Base-by-base conservation (phyloP, 2,888 invertebrate genomes). In the Calameuta pallipes region DNA sequence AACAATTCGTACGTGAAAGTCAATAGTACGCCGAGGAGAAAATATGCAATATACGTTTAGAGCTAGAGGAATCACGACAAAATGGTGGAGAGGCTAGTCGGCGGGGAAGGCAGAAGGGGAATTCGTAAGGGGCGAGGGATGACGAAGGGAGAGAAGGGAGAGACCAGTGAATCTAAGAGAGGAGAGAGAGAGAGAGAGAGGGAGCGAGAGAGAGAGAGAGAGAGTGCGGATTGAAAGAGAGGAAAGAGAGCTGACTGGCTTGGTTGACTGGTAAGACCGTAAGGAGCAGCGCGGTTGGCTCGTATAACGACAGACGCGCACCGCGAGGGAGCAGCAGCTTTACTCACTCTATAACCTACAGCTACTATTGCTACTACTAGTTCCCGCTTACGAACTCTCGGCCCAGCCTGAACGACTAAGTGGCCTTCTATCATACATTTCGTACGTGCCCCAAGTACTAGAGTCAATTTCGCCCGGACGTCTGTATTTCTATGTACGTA, bases 21-120 rank as follows among this genome's bases (percentile, higher is more conserved):
- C 81, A 80, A 81, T 79, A 76, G 76, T 73, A 82, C 80, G 75
- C 82, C 81, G 75, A 70, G 79, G 81, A 80, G 75, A 80, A 85
- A 87, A 86, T 82, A 78, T 82, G 81, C 83, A 82, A 86, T 86
- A 85, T 88, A 85, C 86, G 87, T 86, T 87, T 87, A 86, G 86
- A 85, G 88, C 84, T 87, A 89, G 87, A 87, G 86, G 88, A 90
- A 90, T 90, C 89, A 90, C 90, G 89, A 90, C 90, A 90, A 90
- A 89, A 90, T 88, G 88, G 88, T 83, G 85, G 87, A 23, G 56
- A 83, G 81, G 83, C 82, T 80, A 81, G 83, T 75, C 80, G 79
- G 80, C 80, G 80, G 82, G 82, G 85, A 82, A 80, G 81, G 80
- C 77, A 78, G 77, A 81, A 76, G 79, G 76, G 78, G 80, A 23